Evolutionary conservation across 2,888 invertebrate species (phyloP), one percentile per base, ranked within the genome.

Genomic region (Cantharis rufa): DNA sequence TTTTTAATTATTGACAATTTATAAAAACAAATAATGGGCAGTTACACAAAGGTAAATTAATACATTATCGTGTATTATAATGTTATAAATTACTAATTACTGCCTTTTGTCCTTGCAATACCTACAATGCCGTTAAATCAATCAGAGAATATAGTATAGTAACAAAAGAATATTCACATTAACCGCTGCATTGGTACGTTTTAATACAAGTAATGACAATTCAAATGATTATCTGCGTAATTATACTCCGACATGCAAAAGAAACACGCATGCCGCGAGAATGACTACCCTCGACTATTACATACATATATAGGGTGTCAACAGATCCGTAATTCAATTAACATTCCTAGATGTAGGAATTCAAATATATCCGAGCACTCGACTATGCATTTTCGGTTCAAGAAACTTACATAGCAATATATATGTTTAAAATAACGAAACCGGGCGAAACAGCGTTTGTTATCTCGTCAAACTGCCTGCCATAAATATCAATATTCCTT

Each of bases 161-260:
- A 78, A 81, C 78, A 81, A 80, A 80, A 79, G 80, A 75, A 77
- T 81, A 81, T 81, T 79, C 81, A 80, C 82, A 84, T 82, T 82
- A 83, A 81, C 79, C 77, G 79, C 80, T 79, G 79, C 75, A 77
- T 79, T 80, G 81, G 80, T 83, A 83, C 82, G 83, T 84, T 86
- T 85, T 85, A 86, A 85, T 85, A 83, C 84, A 81, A 82, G 83
- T 86, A 86, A 86, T 86, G 85, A 86, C 86, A 85, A 86, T 86
- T 84, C 82, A 82, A 85, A 85, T 86, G 84, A 85, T 86, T 86
- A 85, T 81, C 71, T 82, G 80, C 83, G 82, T 86, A 86, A 86
- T 86, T 86, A 85, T 83, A 74, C 75, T 72, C 32, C 70, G 79
- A 79, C 86, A 86, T 84, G 86, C 86, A 81, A 85, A 76, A 76